These are phyloP conservation scores for Hetaerina titia DNA, from an alignment of 2,888 invertebrate species.

Conservation along the genomic window DNA sequence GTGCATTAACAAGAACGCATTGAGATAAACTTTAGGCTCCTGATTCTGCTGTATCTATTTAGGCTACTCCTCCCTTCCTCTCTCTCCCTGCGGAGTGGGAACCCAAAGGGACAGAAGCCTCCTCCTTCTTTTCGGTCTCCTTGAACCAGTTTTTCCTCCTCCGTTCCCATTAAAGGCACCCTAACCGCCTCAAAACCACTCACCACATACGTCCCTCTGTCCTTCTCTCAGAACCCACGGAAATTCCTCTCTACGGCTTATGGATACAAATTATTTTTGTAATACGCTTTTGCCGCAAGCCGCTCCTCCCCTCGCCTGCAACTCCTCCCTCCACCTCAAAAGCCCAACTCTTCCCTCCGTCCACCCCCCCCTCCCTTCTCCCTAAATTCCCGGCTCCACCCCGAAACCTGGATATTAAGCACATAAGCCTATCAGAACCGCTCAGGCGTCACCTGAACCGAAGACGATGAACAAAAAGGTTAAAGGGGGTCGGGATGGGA, in stretches of 20 bases:
- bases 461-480: conserved; percentile 48
- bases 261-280: neutral
- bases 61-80: neutral
- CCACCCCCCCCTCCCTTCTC: neutral
- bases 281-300: neutral
- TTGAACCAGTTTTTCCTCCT: neutral
- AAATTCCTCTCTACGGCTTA: neutral
- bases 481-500: neutral
- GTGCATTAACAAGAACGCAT: neutral
- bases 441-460: conserved; percentile 61
- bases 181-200: neutral
- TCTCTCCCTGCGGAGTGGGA: neutral
- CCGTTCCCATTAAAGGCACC: neutral
- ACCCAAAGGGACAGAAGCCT: neutral
- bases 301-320: neutral
- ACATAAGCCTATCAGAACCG: conserved; percentile 65
- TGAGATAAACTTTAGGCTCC: neutral
- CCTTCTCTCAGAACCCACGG: neutral
- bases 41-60: neutral
- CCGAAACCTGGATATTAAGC: conserved; percentile 48
- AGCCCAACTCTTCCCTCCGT: neutral
- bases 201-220: neutral
- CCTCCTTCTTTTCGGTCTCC: neutral
- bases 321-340: neutral
- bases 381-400: neutral